Conservation (phyloP, 2,797 vertebrate species). For the Paramormyrops hopkinsi region DNA sequence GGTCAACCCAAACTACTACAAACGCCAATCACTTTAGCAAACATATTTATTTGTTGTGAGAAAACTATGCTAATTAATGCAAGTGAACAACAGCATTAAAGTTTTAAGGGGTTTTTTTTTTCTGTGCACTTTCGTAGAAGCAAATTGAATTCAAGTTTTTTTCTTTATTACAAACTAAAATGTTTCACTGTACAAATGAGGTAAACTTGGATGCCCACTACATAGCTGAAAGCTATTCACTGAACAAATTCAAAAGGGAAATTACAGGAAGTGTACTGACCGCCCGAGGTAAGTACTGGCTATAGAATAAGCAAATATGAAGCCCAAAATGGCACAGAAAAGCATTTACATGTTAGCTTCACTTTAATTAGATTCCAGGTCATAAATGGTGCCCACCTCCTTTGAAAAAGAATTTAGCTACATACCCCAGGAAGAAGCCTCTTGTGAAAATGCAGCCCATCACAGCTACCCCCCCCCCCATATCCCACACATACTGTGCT, state of each 20-base stretch:
- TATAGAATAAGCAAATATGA: background rate
- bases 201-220: constrained; percentile 60
- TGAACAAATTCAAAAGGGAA: constrained; percentile 49
- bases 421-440: constrained; percentile 21
- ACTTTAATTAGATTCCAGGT: background rate
- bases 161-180: constrained; percentile 43
- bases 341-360: background rate
- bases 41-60: constrained; percentile 63
- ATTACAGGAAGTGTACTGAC: constrained; percentile 3
- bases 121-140: constrained; percentile 43
- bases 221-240: constrained; percentile 57
- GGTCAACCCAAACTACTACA: background rate
- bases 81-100: constrained; percentile 51
- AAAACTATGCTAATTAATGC: constrained; percentile 31
- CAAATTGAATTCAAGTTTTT: constrained; percentile 38
- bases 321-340: background rate
- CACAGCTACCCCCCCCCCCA: constrained; percentile 23
- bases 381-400: background rate
- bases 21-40: constrained; percentile 39
- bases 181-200: constrained; percentile 60
- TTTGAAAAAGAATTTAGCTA: background rate
- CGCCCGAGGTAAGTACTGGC: background rate
- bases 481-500: constrained; percentile 33
- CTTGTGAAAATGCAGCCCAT: constrained; percentile 19
- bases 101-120: constrained; percentile 45